Conservation (phyloP, 2,888 invertebrate species). For the Phortica magna region DNA sequence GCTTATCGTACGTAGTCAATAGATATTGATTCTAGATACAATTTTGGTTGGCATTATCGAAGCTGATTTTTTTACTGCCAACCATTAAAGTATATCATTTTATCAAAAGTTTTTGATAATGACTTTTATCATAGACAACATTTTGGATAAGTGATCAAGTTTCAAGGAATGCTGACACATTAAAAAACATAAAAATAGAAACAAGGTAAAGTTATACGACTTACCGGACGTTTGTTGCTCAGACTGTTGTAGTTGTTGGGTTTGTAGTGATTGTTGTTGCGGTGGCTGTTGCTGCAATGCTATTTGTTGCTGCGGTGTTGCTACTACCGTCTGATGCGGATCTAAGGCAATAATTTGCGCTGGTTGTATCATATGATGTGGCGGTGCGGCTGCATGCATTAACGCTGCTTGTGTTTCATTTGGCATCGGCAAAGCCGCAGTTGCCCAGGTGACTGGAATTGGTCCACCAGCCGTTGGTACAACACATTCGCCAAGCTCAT, state of each 20-base stretch:
- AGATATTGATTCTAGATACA: too few relatives aligned
- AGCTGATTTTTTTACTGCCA: background rate
- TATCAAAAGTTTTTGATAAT: too few relatives aligned
- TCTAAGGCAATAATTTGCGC: constrained; percentile 49
- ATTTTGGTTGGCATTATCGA: too few relatives aligned
- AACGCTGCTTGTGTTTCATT: constrained; percentile 50
- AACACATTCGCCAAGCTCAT: constrained; percentile 67
- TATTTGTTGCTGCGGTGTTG: constrained; percentile 37
- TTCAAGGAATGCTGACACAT: background rate
- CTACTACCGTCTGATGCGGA: constrained; percentile 35
- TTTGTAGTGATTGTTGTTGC: constrained; percentile 36
- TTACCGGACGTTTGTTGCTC: constrained; percentile 22
- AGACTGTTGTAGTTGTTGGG: constrained; percentile 3
- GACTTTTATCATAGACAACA: too few relatives aligned
- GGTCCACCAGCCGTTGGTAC: constrained; percentile 47
- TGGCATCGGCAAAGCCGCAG: constrained; percentile 53
- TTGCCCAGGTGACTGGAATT: constrained; percentile 60
- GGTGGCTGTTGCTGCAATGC: constrained; percentile 40
- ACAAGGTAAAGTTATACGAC: background rate
- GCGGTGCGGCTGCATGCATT: constrained; percentile 54
- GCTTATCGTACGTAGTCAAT: too few relatives aligned
- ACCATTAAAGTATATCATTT: too few relatives aligned
- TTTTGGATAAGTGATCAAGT: background rate
- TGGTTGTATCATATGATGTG: constrained; percentile 61
- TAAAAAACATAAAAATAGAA: background rate